phyloP scores from a whole-genome alignment of 1,140 invertebrate genomes.

The Magallana angulata region DNA sequence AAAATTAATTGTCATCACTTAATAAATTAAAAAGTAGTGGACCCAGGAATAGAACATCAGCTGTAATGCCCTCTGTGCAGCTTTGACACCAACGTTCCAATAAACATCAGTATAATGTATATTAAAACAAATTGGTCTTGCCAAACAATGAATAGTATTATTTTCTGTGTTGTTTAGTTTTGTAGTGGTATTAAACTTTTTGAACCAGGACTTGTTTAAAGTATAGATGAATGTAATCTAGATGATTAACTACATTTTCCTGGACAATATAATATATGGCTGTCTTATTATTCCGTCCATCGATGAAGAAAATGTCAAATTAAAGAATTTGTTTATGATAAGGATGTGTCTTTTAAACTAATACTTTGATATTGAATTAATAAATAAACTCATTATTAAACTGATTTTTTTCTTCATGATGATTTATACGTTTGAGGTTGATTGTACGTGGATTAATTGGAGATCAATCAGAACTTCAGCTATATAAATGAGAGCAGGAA shows the following conservation, averaged over 20 bases:
- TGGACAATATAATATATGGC: background rate
- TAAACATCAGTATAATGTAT: background rate
- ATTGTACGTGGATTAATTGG: no score
- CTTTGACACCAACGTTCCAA: background rate
- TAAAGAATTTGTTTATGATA: constrained; percentile 9
- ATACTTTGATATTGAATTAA: constrained; percentile 35
- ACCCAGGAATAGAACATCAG: background rate
- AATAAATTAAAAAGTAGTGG: background rate
- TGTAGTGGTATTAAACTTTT: background rate
- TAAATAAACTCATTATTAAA: constrained; percentile 21
- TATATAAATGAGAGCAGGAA: no score
- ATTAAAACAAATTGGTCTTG: constrained; percentile 19
- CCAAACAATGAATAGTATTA: constrained; percentile 29
- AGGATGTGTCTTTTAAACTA: constrained; percentile 34
- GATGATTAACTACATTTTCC: no score
- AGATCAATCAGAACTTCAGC: no score
- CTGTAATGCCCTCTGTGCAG: constrained; percentile 17
- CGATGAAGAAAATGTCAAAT: background rate
- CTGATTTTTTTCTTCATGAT: background rate
- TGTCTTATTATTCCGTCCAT: background rate
- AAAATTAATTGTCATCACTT: background rate
- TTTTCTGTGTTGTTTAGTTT: constrained; percentile 8
- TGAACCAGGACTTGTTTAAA: background rate
- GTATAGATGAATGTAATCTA: no score
- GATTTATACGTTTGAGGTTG: no score